Conservation (phyloP, 1,140 invertebrate genomes). For the Bradysia coprophila region DNA sequence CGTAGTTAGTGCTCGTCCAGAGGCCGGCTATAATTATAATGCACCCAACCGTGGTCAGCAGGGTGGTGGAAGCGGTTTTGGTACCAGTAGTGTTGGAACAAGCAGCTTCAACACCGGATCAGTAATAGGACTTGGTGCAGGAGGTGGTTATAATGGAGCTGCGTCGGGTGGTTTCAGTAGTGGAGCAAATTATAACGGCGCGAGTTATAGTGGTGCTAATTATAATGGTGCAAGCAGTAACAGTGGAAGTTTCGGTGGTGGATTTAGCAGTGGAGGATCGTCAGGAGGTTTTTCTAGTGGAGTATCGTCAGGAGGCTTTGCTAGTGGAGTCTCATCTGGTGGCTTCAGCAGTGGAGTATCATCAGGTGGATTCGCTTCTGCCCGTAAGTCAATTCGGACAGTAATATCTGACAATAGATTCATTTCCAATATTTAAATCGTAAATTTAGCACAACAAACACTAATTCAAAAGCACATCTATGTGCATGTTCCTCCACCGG, state of each 20-base stretch:
- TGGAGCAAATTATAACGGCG: neutral
- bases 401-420: too few relatives aligned
- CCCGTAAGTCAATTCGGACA: constrained; percentile 7
- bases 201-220: neutral
- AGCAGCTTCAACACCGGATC: neutral
- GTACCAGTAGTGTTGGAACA: neutral
- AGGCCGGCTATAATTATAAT: neutral
- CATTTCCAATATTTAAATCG: too few relatives aligned
- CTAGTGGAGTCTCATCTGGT: constrained; percentile 7
- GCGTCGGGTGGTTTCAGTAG: neutral
- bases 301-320: neutral
- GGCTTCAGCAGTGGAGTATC: constrained; percentile 2
- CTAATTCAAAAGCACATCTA: constrained; percentile 17
- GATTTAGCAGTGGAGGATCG: neutral
- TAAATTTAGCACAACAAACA: constrained; percentile 4
- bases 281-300: neutral
- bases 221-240: neutral
- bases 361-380: constrained; percentile 3
- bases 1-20: neutral
- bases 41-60: neutral
- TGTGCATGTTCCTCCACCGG: constrained; percentile 38
- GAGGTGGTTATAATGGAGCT: neutral
- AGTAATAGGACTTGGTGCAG: too few relatives aligned
- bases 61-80: neutral
- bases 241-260: neutral